Percentiles rank a stretch among this genome's conserved stretches.
These are phyloP conservation scores for Oriolus oriolus DNA, from an alignment of 2,113 vertebrate genomes.

Conservation along the genomic window DNA sequence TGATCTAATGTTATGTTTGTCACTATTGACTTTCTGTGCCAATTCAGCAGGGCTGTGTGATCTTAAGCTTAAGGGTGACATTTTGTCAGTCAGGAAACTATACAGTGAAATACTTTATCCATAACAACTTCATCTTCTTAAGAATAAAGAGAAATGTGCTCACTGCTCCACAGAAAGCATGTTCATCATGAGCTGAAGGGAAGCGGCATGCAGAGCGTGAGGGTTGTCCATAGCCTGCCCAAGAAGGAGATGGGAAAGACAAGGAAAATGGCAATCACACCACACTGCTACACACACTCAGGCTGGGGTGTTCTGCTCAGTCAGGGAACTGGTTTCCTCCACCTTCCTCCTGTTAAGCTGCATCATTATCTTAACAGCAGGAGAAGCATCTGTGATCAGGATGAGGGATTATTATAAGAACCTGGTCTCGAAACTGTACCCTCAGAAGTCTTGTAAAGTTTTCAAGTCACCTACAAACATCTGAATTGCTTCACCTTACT, in stretches of 20 bases:
- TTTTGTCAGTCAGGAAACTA: not conserved
- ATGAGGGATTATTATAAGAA: not conserved
- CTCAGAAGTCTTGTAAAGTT: not conserved
- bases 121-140: not conserved
- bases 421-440: not conserved
- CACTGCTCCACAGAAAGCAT: not conserved
- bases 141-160: not conserved
- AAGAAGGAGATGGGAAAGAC: not conserved
- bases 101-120: not conserved
- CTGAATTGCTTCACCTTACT: not conserved
- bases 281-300: rapidly evolving
- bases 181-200: not conserved
- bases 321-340: not conserved
- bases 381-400: not conserved
- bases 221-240: not conserved
- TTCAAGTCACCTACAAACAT: not conserved
- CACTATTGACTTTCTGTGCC: not conserved
- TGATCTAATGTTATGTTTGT: not conserved
- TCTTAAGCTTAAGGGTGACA: not conserved
- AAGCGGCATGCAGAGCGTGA: not conserved
- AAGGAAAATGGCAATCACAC: not conserved
- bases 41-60: not conserved
- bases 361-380: not conserved
- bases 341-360: not conserved
- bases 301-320: not conserved